Conservation (phyloP, 1,140 invertebrate species). For the Pentalonia nigronervosa region DNA sequence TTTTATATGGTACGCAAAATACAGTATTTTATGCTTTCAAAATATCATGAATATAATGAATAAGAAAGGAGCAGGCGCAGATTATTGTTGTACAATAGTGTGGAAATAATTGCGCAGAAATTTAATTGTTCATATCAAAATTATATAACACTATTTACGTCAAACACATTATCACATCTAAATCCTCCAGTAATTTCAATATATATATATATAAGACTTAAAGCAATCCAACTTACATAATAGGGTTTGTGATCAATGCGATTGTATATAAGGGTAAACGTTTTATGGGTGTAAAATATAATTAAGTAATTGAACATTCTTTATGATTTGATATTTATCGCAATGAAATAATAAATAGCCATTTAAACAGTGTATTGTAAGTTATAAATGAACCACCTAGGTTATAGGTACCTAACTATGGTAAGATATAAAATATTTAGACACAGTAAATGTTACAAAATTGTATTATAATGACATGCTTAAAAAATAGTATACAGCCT, state of each 20-base stretch:
- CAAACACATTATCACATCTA: neutral
- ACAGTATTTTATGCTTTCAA: neutral
- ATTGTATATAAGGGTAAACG: neutral
- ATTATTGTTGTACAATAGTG: slow-evolving; percentile 8
- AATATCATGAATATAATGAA: slow-evolving; percentile 28
- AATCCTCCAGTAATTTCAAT: neutral
- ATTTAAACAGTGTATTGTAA: neutral
- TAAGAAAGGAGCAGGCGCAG: neutral
- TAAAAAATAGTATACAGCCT: neutral
- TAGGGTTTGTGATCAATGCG: neutral
- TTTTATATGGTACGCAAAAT: neutral
- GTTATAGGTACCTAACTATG: neutral
- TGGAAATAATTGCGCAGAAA: slow-evolving; percentile 22
- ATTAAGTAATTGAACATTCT: neutral
- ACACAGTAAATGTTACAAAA: neutral
- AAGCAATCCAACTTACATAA: slow-evolving; percentile 1
- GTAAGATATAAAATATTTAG: neutral
- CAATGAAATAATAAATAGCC: neutral
- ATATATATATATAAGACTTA: neutral
- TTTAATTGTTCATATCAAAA: slow-evolving; percentile 29
- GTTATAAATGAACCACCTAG: neutral
- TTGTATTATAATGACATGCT: too few relatives aligned
- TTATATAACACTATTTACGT: slow-evolving; percentile 13
- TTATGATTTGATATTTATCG: neutral
- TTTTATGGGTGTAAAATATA: neutral